These are phyloP conservation scores for Spheniscus mendiculus DNA, from an alignment of 2,113 vertebrate genomes.

Conservation along the genomic window DNA sequence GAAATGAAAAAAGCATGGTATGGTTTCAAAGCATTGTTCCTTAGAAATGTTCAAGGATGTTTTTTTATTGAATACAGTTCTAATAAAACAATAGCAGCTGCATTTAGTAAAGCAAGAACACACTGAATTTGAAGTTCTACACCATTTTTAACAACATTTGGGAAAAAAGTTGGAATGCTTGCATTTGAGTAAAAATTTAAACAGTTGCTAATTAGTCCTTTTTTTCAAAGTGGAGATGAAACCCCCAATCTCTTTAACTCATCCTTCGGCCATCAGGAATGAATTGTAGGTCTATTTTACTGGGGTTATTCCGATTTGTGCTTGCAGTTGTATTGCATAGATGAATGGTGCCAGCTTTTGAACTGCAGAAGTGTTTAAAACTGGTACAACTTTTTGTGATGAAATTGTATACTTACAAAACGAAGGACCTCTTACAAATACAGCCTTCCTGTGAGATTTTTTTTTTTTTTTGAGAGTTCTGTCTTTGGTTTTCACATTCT, in stretches of 20 bases:
- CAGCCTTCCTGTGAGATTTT: neutral
- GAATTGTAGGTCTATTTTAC: neutral
- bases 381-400: neutral
- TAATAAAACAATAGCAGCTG: neutral
- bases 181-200: neutral
- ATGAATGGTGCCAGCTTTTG: neutral
- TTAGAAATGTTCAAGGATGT: neutral
- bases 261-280: neutral
- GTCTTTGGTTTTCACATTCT: neutral
- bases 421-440: neutral
- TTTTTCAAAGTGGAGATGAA: neutral
- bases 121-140: neutral
- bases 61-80: neutral
- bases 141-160: neutral
- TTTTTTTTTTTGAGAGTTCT: neutral
- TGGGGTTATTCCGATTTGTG: neutral
- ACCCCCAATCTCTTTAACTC: neutral
- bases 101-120: neutral
- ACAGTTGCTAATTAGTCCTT: neutral
- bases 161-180: neutral
- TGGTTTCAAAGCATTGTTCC: neutral
- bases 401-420: neutral
- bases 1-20: neutral
- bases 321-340: neutral
- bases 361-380: neutral